Evolutionary conservation across 2,797 vertebrate genomes (phyloP).

Genomic region (Okamejei kenojei): DNA sequence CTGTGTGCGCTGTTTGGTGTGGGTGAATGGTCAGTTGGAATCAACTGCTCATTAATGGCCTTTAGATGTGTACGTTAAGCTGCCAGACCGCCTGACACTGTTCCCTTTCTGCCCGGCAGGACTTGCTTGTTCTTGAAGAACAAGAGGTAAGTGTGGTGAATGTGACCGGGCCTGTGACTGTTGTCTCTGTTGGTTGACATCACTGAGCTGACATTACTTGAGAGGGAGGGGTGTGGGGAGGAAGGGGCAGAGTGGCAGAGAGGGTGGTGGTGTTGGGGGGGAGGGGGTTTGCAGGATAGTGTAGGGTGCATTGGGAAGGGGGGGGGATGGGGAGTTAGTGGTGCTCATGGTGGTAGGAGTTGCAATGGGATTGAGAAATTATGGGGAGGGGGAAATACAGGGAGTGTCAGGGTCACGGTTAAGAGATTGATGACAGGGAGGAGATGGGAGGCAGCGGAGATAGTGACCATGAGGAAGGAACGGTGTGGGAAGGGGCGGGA

Average conservation of each 20-base stretch:
- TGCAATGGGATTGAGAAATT: not conserved
- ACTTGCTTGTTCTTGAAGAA: conserved; percentile 93
- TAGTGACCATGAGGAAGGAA: no score
- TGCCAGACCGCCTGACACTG: not conserved
- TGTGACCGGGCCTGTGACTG: not conserved
- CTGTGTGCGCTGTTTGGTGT: not conserved
- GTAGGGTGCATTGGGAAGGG: not conserved
- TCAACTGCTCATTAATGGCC: not conserved
- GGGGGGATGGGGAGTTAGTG: not conserved
- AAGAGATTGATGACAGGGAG: no score
- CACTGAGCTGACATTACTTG: not conserved
- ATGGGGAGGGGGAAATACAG: no score
- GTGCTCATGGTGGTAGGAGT: not conserved
- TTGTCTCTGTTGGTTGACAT: conserved; percentile 27
- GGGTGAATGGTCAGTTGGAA: not conserved
- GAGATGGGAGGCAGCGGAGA: no score
- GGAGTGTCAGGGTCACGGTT: accelerated
- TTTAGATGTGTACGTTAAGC: not conserved
- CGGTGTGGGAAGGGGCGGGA: no score
- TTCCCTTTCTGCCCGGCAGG: conserved; percentile 61
- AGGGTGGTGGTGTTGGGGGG: not conserved
- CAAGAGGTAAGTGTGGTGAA: conserved; percentile 74
- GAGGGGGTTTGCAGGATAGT: not conserved
- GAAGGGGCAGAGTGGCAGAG: not conserved
- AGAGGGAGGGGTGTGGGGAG: not conserved